These are phyloP conservation scores for Romanogobio albipinnatus DNA, from an alignment of 2,113 vertebrate species.

Conservation along the genomic window DNA sequence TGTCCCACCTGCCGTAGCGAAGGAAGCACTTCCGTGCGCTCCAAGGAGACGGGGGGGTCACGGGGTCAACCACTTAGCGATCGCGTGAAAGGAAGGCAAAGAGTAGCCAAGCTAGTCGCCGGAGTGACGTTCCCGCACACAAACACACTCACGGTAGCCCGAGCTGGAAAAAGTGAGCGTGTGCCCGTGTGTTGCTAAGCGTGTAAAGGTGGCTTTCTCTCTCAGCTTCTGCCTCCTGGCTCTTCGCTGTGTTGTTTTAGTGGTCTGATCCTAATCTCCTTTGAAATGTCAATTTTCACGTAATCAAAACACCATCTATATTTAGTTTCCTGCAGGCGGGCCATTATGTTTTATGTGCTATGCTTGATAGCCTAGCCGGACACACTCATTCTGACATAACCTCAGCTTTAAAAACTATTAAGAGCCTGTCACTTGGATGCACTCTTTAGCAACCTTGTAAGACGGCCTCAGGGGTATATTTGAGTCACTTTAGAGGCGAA, in stretches of 20 bases:
- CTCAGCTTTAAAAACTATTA: conserved; percentile 45
- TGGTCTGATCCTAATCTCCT: conserved; percentile 53
- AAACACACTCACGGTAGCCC: conserved; percentile 11
- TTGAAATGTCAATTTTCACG: conserved; percentile 58
- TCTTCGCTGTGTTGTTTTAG: conserved; percentile 53
- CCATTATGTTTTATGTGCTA: conserved; percentile 52
- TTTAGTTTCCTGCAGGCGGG: conserved; percentile 55
- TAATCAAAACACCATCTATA: conserved; percentile 59
- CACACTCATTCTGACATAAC: conserved; percentile 25
- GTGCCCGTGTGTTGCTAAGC: conserved; percentile 4
- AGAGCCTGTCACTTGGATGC: background rate
- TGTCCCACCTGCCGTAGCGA: conserved; percentile 46
- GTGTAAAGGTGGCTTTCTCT: conserved; percentile 35
- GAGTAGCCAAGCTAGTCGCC: background rate
- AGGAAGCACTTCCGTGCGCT: conserved; percentile 37
- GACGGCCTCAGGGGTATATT: conserved; percentile 23
- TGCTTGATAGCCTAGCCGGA: conserved; percentile 32
- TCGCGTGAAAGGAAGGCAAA: conserved; percentile 12
- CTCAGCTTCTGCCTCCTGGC: conserved; percentile 30
- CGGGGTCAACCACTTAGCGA: conserved; percentile 30
- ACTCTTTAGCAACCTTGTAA: background rate
- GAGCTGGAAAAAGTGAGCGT: conserved; percentile 18
- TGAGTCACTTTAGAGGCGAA: background rate
- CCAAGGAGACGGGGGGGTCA: conserved; percentile 37
- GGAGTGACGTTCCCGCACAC: conserved; percentile 19